A percentile compares a stretch with the other conserved stretches of the same genome.
phyloP scores from a whole-genome alignment of 2,797 vertebrate genomes.

The Notolepis coatsorum region DNA sequence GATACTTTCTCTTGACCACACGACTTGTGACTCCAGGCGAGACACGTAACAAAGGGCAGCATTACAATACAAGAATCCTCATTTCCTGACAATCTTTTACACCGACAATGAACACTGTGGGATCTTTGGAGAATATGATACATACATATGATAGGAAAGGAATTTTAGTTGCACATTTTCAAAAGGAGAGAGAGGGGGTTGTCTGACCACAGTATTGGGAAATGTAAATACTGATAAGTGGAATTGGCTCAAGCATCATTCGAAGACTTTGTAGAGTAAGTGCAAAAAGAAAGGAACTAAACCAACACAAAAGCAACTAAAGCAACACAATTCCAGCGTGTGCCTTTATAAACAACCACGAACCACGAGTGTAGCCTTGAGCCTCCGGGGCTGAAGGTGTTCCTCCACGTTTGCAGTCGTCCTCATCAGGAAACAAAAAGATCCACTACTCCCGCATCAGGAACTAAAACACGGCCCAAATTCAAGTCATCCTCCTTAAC shows the following conservation, averaged over 20 bases:
- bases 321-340: neutral
- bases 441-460: too few relatives aligned
- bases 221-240: neutral
- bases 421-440: constrained; percentile 1
- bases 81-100: too few relatives aligned
- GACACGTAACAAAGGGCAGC: too few relatives aligned
- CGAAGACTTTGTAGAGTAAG: neutral
- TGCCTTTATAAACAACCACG: neutral
- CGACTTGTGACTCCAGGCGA: too few relatives aligned
- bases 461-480: neutral
- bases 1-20: too few relatives aligned
- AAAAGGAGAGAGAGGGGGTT: too few relatives aligned
- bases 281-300: neutral
- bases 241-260: neutral
- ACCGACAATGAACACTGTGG: too few relatives aligned
- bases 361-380: neutral
- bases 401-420: neutral
- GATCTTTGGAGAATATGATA: too few relatives aligned
- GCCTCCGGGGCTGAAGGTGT: neutral
- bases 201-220: too few relatives aligned
- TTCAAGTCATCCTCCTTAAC: neutral
- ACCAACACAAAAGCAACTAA: neutral
- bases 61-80: too few relatives aligned
- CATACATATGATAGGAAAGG: too few relatives aligned
- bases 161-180: too few relatives aligned